phyloP scores from a whole-genome alignment of 2,797 vertebrate species.

The Oreochromis grahami region DNA sequence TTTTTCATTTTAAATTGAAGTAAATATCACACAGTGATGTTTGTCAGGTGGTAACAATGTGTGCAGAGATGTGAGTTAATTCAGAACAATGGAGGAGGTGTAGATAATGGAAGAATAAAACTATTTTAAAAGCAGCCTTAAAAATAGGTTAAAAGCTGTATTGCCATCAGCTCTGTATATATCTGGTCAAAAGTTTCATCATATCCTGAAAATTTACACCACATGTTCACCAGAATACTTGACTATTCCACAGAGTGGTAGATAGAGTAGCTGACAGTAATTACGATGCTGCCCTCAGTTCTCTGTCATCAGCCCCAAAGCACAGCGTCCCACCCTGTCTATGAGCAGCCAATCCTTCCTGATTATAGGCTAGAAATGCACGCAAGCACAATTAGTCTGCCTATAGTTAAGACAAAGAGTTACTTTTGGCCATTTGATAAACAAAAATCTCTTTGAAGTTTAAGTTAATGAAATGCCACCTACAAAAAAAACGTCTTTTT shows the following conservation, averaged over 20 bases:
- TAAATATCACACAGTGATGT: not conserved
- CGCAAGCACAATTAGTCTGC: not conserved
- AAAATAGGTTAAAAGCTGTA: not conserved
- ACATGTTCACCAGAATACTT: not conserved
- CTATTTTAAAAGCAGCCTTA: not conserved
- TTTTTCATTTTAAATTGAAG: rapidly evolving
- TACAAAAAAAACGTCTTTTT: not conserved
- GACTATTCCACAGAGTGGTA: not conserved
- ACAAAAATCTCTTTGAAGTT: not conserved
- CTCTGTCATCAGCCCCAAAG: not conserved
- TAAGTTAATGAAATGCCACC: not conserved
- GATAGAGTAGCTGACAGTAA: not conserved
- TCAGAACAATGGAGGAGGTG: not conserved
- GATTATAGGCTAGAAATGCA: not conserved
- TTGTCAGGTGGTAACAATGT: not conserved
- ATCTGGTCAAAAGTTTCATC: not conserved
- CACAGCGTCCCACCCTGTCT: not conserved
- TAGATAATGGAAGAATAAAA: not conserved
- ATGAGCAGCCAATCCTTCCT: not conserved
- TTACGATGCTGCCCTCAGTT: not conserved
- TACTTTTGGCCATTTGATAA: not conserved
- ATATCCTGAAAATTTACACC: not conserved
- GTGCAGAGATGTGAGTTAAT: not conserved
- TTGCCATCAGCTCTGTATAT: not conserved
- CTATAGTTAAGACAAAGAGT: not conserved